Evolutionary conservation across 2,888 invertebrate species (phyloP).

Genomic region (Microchrysa polita): DNA sequence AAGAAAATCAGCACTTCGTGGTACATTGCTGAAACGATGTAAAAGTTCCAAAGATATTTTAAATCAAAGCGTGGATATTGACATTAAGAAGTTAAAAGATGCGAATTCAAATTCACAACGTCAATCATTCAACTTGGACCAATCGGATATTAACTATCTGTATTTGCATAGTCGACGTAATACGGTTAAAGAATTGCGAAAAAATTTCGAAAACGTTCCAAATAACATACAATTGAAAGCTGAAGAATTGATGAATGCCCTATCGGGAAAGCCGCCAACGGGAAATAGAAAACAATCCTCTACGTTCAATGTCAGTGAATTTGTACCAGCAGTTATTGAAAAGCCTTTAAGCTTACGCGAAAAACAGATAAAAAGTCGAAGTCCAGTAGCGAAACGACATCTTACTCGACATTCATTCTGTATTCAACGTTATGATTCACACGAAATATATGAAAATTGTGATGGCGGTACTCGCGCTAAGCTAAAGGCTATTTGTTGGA

Average conservation of each 20-base stretch:
- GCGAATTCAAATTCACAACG: constrained; percentile 28
- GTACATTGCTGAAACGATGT: constrained; percentile 50
- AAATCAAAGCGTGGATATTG: constrained; percentile 2
- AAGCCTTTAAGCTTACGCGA: constrained; percentile 49
- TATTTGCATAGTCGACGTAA: constrained; percentile 49
- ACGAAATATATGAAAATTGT: constrained; percentile 46
- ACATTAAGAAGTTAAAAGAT: constrained; percentile 38
- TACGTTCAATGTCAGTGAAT: constrained; percentile 46
- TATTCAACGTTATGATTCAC: constrained; percentile 45
- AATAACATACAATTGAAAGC: constrained; percentile 19
- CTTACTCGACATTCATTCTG: constrained; percentile 49
- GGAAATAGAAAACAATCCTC: constrained; percentile 34
- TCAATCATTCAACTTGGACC: constrained; percentile 50
- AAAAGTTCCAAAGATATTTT: constrained; percentile 51
- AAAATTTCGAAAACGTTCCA: constrained; percentile 50
- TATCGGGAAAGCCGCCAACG: constrained; percentile 9
- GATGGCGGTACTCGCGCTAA: constrained; percentile 48
- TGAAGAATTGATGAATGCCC: constrained; percentile 1
- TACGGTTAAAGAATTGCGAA: constrained; percentile 51
- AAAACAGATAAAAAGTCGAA: constrained; percentile 34
- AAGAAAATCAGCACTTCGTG: constrained; percentile 49
- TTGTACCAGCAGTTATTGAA: constrained; percentile 46
- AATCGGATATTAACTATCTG: constrained; percentile 50
- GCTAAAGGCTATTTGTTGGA: constrained; percentile 47
- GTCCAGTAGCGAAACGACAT: constrained; percentile 33